Base-by-base conservation (phyloP, 1,140 invertebrate species). In the Tetramorium simillimum region DNA sequence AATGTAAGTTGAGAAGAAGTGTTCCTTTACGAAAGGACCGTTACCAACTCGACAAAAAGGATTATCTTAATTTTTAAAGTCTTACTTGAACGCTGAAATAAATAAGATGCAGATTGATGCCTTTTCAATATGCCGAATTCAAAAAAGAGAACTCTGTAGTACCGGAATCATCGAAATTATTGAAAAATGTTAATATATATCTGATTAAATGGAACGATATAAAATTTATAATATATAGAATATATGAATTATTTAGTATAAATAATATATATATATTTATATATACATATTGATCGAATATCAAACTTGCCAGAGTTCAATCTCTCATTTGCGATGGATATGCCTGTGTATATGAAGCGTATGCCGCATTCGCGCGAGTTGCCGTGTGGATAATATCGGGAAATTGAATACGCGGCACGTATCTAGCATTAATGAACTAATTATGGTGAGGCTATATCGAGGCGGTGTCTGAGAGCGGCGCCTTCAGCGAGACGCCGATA, bases 351-450 rank as follows among this genome's bases (percentile, higher is more conserved):
- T n/a, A 70, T n/a, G 33, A 7, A 67, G 4, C 21, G 46, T 21
- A 14, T n/a, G 9, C 46, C 10, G 28, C 43, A 10, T 10, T 51
- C 49, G 43, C 16, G 51, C 56, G 18, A 51, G 33, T 65, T 80
- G 9, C 65, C 37, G 37, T n/a, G 37, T 28, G 49, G 40, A 88
- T 84, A 89, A 88, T 84, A 60, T 90, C 67, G 77, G 40, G 58
- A 88, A 92, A 88, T 84, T 87, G 80, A 87, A 86, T 77, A 88
- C 40, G 40, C 28, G 12, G 63, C 85, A 86, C 43, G 24, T 58
- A 85, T 78, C 72, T 80, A 53, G 51, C 82, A 84, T 86, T 88
- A 91, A 92, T 86, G 77, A 91, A 87, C 87, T 92, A 92, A 92
- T 92, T 93, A 93, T 77, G 24, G 63, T 75, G 58, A 62, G 70